Conservation (phyloP, 1,140 invertebrate genomes). For the Holotrichia oblita region DNA sequence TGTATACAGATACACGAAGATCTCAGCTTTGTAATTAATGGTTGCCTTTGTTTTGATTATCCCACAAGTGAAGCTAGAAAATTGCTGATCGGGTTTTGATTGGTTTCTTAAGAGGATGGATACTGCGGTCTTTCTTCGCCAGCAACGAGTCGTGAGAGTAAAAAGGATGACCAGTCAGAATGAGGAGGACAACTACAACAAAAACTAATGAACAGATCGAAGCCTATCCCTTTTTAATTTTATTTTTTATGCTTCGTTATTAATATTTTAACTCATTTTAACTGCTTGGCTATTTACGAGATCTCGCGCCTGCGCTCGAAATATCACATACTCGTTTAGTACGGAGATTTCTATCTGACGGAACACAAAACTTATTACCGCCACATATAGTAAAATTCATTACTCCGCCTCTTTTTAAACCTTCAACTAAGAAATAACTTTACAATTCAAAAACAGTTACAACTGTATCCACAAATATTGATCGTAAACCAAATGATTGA, state of each 20-base stretch:
- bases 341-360: constrained; percentile 29
- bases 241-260: constrained; percentile 56
- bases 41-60: constrained; percentile 58
- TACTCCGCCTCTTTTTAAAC: constrained; percentile 11
- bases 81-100: constrained; percentile 58
- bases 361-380: constrained; percentile 34
- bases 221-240: constrained; percentile 53
- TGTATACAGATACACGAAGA: constrained; percentile 43
- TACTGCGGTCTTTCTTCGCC: constrained; percentile 4
- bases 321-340: not conserved
- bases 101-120: constrained; percentile 55
- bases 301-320: constrained; percentile 29
- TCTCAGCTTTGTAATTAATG: constrained; percentile 57
- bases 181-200: constrained; percentile 39
- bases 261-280: constrained; percentile 58
- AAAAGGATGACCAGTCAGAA: not conserved
- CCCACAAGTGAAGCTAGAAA: constrained; percentile 56
- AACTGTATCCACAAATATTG: no score
- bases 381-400: not conserved
- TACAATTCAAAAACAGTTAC: no score
- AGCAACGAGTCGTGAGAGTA: not conserved
- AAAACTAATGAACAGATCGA: constrained; percentile 58
- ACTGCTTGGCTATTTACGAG: constrained; percentile 45
- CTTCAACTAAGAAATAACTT: not conserved
- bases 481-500: no score